phyloP scores from a whole-genome alignment of 2,888 invertebrate genomes.

The Caenorhabditis uteleia region DNA sequence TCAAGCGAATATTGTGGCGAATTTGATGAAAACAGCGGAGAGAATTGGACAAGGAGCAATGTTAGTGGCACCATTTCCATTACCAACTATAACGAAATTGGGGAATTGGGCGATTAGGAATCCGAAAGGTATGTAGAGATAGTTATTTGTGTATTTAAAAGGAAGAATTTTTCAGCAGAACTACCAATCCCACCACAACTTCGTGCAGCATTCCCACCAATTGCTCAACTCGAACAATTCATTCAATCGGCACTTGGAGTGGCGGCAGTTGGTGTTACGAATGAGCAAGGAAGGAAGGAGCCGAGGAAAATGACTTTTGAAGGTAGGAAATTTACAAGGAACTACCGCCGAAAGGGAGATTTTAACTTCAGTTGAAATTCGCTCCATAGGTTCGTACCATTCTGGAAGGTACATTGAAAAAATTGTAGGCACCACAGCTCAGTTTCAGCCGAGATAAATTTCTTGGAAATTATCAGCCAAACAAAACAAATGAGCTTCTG shows the following conservation, averaged over 20 bases:
- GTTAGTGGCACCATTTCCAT: constrained; percentile 26
- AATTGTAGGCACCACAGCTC: too few relatives aligned
- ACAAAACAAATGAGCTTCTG: too few relatives aligned
- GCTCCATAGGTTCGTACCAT: too few relatives aligned
- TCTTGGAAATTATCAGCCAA: too few relatives aligned
- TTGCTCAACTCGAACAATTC: constrained; percentile 15
- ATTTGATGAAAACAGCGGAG: constrained; percentile 35
- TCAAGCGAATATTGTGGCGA: constrained; percentile 17
- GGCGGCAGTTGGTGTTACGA: neutral
- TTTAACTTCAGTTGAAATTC: too few relatives aligned
- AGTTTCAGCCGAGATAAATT: too few relatives aligned
- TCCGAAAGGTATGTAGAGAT: constrained; percentile 1
- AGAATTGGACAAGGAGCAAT: constrained; percentile 33
- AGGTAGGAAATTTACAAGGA: neutral
- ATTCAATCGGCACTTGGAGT: constrained; percentile 19
- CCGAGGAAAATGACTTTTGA: constrained; percentile 7
- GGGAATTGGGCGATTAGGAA: constrained; percentile 24
- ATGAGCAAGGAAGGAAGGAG: neutral
- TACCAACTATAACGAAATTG: constrained; percentile 30
- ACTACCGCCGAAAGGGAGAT: too few relatives aligned
- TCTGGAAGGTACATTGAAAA: too few relatives aligned
- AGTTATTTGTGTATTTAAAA: too few relatives aligned
- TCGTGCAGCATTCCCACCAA: constrained; percentile 12
- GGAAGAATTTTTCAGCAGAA: neutral
- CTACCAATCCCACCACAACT: constrained; percentile 28